Evolutionary conservation across 2,888 invertebrate species (phyloP).

Genomic region (Cosmia pyralina): DNA sequence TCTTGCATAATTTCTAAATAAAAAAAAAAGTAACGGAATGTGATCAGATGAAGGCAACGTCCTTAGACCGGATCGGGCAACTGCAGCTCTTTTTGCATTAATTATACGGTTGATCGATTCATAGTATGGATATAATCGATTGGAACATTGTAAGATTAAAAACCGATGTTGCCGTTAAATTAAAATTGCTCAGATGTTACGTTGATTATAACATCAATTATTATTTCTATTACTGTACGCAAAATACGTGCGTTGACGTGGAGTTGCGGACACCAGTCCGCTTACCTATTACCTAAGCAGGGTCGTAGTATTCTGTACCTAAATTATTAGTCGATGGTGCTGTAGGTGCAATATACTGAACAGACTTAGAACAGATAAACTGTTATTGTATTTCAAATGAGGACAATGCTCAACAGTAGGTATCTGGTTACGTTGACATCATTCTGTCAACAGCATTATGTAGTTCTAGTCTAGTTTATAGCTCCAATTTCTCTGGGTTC

Average conservation of each 20-base stretch:
- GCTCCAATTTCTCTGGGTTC: background rate
- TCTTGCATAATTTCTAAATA: constrained; percentile 61
- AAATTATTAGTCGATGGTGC: background rate
- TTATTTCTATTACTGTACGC: background rate
- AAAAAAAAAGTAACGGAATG: constrained; percentile 56
- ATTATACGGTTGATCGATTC: constrained; percentile 18
- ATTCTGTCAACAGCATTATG: background rate
- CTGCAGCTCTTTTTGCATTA: constrained; percentile 55
- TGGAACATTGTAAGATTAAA: constrained; percentile 26
- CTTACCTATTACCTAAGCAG: background rate
- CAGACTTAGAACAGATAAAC: background rate
- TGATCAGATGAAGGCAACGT: constrained; percentile 51
- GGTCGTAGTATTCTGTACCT: background rate
- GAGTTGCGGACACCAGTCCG: too few relatives aligned
- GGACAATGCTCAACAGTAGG: background rate
- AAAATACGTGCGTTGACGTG: too few relatives aligned
- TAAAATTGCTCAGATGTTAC: background rate
- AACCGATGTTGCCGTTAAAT: constrained; percentile 26
- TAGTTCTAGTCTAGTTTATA: background rate
- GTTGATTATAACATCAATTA: background rate
- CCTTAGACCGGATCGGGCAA: constrained; percentile 35
- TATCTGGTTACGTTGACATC: background rate
- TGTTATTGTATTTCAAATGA: background rate
- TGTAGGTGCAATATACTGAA: background rate
- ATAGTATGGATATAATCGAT: constrained; percentile 18